A percentile compares a stretch with the other conserved stretches of the same genome.
Conservation (phyloP, 2,113 vertebrate species). For the Hoplias malabaricus region DNA sequence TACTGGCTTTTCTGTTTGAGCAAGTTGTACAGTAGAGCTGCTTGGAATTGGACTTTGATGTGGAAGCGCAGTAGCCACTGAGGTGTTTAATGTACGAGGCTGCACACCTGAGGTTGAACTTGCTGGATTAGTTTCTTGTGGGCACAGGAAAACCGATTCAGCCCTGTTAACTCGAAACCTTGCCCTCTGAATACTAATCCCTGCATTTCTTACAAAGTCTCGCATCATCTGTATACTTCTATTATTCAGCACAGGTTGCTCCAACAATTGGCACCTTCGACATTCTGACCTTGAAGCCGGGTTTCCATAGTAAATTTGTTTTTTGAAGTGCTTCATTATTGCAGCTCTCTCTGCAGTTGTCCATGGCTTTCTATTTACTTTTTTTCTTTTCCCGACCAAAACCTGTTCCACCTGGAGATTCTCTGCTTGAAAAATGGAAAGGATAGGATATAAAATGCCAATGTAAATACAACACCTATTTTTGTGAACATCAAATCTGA, state of each 20-base stretch:
- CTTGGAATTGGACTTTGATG: neutral
- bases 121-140: neutral
- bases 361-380: neutral
- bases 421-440: neutral
- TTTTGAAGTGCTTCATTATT: slow-evolving; percentile 40
- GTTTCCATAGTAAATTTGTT: slow-evolving; percentile 22
- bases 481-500: no score
- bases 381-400: neutral
- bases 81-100: neutral
- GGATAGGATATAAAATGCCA: no score
- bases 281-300: slow-evolving; percentile 5
- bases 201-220: slow-evolving; percentile 40
- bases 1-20: neutral
- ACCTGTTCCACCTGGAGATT: neutral
- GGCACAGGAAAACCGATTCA: no score
- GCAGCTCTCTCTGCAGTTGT: slow-evolving; percentile 15
- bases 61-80: neutral
- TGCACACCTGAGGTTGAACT: neutral
- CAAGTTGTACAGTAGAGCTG: neutral
- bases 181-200: neutral
- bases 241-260: slow-evolving; percentile 25
- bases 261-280: slow-evolving; percentile 18
- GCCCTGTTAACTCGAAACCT: neutral
- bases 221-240: slow-evolving; percentile 34
- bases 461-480: neutral